Percentiles rank a stretch among this genome's conserved stretches.
Conservation (phyloP, 2,113 vertebrate species). For the Taurulus bubalis region DNA sequence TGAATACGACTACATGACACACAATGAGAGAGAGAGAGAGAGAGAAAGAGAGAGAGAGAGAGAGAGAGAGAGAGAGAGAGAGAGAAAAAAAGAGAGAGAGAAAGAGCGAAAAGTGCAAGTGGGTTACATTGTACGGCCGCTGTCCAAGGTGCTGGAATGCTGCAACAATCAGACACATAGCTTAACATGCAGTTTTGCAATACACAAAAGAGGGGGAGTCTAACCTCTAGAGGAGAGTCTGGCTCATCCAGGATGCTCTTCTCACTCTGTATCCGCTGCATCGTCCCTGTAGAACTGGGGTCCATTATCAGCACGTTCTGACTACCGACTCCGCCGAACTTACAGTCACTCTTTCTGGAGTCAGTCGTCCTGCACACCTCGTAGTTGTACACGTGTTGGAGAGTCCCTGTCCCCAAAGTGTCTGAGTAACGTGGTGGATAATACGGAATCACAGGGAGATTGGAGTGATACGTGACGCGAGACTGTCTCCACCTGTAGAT, state of each 20-base stretch:
- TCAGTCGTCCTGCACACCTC: no score
- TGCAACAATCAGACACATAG: rapidly evolving
- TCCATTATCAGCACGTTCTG: no score
- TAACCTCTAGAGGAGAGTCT: slow-evolving; percentile 47
- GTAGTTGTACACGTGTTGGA: neutral
- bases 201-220: rapidly evolving
- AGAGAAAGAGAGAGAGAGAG: neutral
- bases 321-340: no score
- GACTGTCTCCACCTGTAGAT: slow-evolving; percentile 7
- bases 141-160: slow-evolving; percentile 50
- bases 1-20: neutral
- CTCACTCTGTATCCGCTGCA: no score
- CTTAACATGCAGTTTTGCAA: neutral
- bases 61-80: neutral
- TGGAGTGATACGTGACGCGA: neutral
- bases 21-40: neutral
- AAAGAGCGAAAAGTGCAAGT: neutral
- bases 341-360: no score
- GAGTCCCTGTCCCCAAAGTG: slow-evolving; percentile 38
- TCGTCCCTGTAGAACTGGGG: no score
- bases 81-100: neutral
- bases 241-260: slow-evolving; percentile 44
- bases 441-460: slow-evolving; percentile 11
- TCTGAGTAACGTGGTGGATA: slow-evolving; percentile 35
- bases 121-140: neutral